phyloP scores from a whole-genome alignment of 2,888 invertebrate species.

The Camptogramma bilineatum region DNA sequence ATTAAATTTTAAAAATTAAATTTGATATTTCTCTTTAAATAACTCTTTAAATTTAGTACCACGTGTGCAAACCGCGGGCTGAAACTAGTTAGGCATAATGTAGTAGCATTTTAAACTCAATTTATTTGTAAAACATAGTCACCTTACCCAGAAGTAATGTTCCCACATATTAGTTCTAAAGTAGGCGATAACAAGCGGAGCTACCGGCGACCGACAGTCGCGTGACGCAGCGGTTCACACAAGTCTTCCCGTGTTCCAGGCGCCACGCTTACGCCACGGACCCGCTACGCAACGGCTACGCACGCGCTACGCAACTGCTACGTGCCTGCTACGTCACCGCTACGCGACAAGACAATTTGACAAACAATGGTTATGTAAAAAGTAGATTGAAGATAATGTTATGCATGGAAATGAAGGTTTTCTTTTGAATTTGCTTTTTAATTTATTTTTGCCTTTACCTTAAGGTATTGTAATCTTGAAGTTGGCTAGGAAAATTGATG shows the following conservation, averaged over 20 bases:
- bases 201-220: constrained; percentile 17
- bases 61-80: no score
- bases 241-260: constrained; percentile 36
- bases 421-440: constrained; percentile 36
- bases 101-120: no score
- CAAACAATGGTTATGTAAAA: neutral
- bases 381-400: constrained; percentile 12
- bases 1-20: no score
- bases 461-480: neutral
- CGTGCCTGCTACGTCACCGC: constrained; percentile 1
- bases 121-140: constrained; percentile 2
- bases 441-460: constrained; percentile 25
- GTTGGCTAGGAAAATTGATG: no score
- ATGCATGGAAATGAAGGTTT: constrained; percentile 42
- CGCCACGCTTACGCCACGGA: constrained; percentile 9
- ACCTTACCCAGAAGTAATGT: constrained; percentile 23
- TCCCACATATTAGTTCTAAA: constrained; percentile 38
- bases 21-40: no score
- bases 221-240: constrained; percentile 67
- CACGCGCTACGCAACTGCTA: constrained; percentile 7
- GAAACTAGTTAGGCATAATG: no score
- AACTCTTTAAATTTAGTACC: no score
- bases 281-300: constrained; percentile 6
- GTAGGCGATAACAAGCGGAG: constrained; percentile 28
- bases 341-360: constrained; percentile 2